Conservation (phyloP, 2,888 invertebrate genomes). For the Drosophila gaucha region DNA sequence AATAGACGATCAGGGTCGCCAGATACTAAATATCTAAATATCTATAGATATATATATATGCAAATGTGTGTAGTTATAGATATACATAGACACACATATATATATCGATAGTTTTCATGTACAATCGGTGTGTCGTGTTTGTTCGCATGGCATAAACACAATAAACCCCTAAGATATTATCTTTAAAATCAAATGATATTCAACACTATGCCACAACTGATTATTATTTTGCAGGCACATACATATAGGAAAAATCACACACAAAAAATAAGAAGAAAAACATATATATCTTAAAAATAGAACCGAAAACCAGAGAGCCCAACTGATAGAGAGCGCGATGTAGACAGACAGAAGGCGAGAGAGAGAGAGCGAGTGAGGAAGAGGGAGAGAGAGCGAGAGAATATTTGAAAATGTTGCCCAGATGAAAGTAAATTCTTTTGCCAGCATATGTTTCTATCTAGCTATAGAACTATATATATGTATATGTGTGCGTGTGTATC, state of each 20-base stretch:
- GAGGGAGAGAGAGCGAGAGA: slow-evolving; percentile 29
- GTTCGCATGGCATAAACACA: slow-evolving; percentile 28
- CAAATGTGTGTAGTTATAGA: background rate
- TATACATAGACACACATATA: slow-evolving; percentile 2
- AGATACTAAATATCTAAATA: slow-evolving; percentile 36
- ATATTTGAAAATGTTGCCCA: slow-evolving; percentile 60
- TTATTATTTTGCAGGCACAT: slow-evolving; percentile 74
- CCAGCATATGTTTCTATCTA: slow-evolving; percentile 49
- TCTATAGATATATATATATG: slow-evolving; percentile 21
- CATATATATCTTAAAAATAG: slow-evolving; percentile 69
- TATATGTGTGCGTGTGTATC: slow-evolving; percentile 20
- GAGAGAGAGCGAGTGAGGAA: slow-evolving; percentile 3
- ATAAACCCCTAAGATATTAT: slow-evolving; percentile 51
- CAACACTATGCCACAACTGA: slow-evolving; percentile 81
- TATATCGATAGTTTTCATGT: background rate
- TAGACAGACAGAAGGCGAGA: no score
- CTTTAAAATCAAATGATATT: slow-evolving; percentile 80
- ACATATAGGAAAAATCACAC: slow-evolving; percentile 29
- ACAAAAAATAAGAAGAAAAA: background rate
- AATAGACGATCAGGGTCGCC: slow-evolving; percentile 77
- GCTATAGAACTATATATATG: slow-evolving; percentile 2
- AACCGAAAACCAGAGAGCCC: slow-evolving; percentile 24
- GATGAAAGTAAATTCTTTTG: slow-evolving; percentile 78
- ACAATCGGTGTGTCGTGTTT: slow-evolving; percentile 16
- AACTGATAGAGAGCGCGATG: slow-evolving; percentile 7